Conservation (phyloP, 2,888 invertebrate genomes). For the Amblyjoppa fuscipennis region DNA sequence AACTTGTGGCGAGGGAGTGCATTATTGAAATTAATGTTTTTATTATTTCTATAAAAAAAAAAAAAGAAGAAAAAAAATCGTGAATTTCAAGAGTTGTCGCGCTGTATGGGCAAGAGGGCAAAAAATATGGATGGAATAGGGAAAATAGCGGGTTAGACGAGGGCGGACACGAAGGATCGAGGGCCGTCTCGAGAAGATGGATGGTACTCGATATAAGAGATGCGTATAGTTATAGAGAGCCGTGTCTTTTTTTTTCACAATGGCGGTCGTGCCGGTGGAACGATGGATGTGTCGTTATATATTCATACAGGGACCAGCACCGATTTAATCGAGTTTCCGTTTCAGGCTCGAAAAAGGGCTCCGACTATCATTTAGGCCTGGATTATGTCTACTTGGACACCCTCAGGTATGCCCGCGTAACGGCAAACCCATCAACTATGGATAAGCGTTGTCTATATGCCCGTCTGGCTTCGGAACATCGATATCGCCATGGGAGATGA, state of each 20-base stretch:
- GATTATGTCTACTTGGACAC: conserved; percentile 58
- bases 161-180: conserved; percentile 36
- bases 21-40: neutral
- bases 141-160: conserved; percentile 28
- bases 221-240: conserved; percentile 42
- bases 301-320: conserved; percentile 30
- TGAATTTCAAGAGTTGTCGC: neutral
- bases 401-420: conserved; percentile 52
- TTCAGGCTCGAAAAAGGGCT: conserved; percentile 45
- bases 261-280: neutral
- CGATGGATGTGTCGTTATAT: neutral
- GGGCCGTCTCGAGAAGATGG: conserved; percentile 49
- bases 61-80: neutral
- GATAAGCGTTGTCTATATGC: neutral
- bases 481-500: neutral
- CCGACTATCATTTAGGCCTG: conserved; percentile 65
- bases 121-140: conserved; percentile 16
- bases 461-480: neutral
- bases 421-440: neutral
- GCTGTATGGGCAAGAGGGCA: neutral
- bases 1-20: neutral
- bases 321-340: conserved; percentile 36
- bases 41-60: neutral
- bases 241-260: conserved; percentile 32
- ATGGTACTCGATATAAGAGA: conserved; percentile 63